Base-by-base conservation (phyloP, 2,888 invertebrate species). In the Parnassius apollo region DNA sequence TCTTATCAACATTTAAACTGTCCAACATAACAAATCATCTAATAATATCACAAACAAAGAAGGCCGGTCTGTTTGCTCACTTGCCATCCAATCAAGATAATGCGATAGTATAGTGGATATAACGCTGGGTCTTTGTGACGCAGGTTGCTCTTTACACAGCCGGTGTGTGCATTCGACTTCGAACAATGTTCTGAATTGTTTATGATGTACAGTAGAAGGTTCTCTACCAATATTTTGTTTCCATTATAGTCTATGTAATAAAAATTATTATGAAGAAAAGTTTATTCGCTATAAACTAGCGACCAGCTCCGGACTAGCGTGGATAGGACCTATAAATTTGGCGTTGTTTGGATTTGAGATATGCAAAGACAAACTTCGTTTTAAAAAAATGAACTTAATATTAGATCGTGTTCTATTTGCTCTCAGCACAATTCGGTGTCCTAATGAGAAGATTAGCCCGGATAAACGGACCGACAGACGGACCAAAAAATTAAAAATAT, bases 51-150 rank as follows among this genome's bases (percentile, higher is more conserved):
- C 12, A 8, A 45, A 46, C 48, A 71, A 70, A 71, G 71, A 70
- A 55, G 54, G 50, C 62, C 52, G 52, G 60, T 61, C 46, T 74
- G 71, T 75, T 75, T 77, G 76, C 69, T 66, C 57, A 59, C 25
- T 45, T 54, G 53, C 70, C 72, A 70, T 73, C 68, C 75, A 78
- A 80, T 80, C 77, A 74, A 70, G 66, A 75, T 78, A 77, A 78
- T 72, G 68, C 66, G 75, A 71, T 48, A 56, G 56, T 35, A n/a
- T n/a, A 51, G 55, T 57, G 70, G 67, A 71, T 68, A 71, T 69
- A 73, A 22, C 52, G 12, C 62, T 9, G 53, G 46, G 62, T 54
- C 66, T 45, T 13, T 60, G 61, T 61, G 61, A 65, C 61, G 60
- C 59, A 51, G 8, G 10, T 55, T 42, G 53, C 62, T 13, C 57